phyloP scores from a whole-genome alignment of 2,113 vertebrate species.

The Nipponia nippon region DNA sequence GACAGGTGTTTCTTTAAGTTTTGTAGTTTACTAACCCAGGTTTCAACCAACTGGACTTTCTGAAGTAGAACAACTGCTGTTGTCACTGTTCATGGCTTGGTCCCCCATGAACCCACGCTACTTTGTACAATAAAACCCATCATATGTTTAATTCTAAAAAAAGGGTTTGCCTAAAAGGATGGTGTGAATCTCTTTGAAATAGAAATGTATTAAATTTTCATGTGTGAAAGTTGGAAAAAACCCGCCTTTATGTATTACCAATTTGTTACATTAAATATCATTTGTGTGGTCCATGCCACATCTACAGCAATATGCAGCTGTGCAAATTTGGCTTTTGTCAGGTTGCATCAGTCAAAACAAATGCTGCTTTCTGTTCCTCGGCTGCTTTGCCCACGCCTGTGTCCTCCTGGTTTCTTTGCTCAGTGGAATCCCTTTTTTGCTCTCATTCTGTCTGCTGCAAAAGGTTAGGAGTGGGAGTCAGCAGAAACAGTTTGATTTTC shows the following conservation, averaged over 20 bases:
- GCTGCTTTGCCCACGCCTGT: constrained; percentile 19
- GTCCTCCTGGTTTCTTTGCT: constrained; percentile 7
- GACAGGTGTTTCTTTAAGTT: not conserved
- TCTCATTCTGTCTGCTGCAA: constrained; percentile 41
- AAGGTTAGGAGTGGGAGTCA: constrained; percentile 22
- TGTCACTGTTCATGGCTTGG: not conserved
- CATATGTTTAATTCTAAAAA: not conserved
- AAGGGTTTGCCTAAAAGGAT: not conserved
- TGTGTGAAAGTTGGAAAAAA: not conserved
- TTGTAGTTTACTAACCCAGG: not conserved
- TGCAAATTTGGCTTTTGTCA: constrained; percentile 61
- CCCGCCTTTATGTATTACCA: not conserved
- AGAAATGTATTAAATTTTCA: not conserved
- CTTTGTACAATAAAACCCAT: not conserved
- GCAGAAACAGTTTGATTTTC: not conserved
- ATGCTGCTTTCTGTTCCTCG: constrained; percentile 28
- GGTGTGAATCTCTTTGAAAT: not conserved
- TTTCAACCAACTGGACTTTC: not conserved
- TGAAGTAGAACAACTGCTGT: not conserved
- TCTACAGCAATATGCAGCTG: constrained; percentile 35
- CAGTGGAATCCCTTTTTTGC: constrained; percentile 27
- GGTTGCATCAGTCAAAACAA: constrained; percentile 55
- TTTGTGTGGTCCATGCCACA: not conserved
- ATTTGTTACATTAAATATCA: not conserved
- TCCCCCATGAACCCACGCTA: not conserved